Evolutionary conservation across 2,113 vertebrate genomes (phyloP).

Genomic region (Hydrochoerus hydrochaeris): DNA sequence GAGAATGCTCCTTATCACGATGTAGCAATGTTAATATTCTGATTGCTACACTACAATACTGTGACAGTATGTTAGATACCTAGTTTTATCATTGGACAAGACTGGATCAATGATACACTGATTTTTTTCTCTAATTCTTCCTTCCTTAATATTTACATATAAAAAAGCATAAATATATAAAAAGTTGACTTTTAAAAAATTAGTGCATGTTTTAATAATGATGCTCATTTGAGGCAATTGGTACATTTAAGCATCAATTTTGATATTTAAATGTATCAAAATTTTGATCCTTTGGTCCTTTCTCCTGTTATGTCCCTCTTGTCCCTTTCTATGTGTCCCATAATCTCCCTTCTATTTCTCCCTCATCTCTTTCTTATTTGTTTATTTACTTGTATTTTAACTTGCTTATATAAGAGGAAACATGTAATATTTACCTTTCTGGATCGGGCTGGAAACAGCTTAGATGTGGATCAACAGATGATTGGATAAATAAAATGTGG

Average conservation of each 20-base stretch:
- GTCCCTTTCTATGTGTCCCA: not conserved
- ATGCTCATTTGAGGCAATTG: not conserved
- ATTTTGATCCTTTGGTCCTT: not conserved
- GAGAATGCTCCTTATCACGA: not conserved
- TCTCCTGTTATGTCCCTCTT: too few species aligned
- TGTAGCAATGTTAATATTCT: not conserved
- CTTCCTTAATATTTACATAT: not conserved
- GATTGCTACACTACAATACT: not conserved
- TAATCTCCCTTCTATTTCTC: not conserved
- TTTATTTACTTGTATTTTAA: not conserved
- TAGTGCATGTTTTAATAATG: not conserved
- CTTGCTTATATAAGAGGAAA: not conserved
- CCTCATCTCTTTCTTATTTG: not conserved
- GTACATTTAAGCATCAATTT: not conserved
- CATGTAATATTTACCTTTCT: not conserved
- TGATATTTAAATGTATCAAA: too few species aligned
- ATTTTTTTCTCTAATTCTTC: not conserved
- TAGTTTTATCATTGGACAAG: not conserved
- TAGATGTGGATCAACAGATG: not conserved
- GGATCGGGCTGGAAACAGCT: not conserved
- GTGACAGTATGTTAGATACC: too few species aligned
- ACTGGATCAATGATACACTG: not conserved
- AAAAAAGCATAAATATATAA: not conserved
- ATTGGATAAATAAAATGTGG: not conserved
- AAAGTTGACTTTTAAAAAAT: not conserved